Base-by-base conservation (phyloP, 2,888 invertebrate genomes). In the Elegia similella region DNA sequence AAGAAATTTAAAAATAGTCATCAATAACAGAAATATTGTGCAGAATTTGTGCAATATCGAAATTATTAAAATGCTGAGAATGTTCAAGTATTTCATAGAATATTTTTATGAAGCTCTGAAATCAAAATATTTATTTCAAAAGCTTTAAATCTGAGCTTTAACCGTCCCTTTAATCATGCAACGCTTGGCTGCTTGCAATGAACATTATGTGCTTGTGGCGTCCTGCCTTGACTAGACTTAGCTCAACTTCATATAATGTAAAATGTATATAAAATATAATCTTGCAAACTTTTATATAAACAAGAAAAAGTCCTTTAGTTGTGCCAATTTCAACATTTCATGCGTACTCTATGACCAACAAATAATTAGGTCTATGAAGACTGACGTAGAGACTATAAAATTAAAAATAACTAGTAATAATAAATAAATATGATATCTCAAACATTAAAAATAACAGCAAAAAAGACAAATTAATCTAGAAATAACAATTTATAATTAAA, bases 211-310 rank as follows among this genome's bases (percentile, higher is more conserved):
- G 50, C 38, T 50, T 34, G 34, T 50, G 50, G 50, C 38, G 12
- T 12, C n/a, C 7, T 7, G 50, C 50, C 17, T 34, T 38, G 50
- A 50, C 50, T 50, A 50, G 50, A 50, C 12, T 38, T 44, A 34
- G 50, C 12, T 50, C 69, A 44, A 46, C 52, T 46, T 62, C 56
- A 16, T 55, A 57, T 61, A 55, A 59, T 64, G 62, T 61, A 64
- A 65, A 55, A 64, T 73, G 12, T 44, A 29, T 47, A 47, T 23
- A 47, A 47, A 47, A n/a, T 38, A 34, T 10, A 10, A 34, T 38
- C 30, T 29, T 47, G 44, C 10, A 8, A 44, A 29, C 12, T 46
- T 12, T 46, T 46, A 46, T 32, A 48, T 15, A 13, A 12, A 47
- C 7, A 47, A 47, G 23, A 47, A 47, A 10, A 30, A 47, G 7